phyloP scores from a whole-genome alignment of 1,140 invertebrate genomes.

The Prorops nasuta region DNA sequence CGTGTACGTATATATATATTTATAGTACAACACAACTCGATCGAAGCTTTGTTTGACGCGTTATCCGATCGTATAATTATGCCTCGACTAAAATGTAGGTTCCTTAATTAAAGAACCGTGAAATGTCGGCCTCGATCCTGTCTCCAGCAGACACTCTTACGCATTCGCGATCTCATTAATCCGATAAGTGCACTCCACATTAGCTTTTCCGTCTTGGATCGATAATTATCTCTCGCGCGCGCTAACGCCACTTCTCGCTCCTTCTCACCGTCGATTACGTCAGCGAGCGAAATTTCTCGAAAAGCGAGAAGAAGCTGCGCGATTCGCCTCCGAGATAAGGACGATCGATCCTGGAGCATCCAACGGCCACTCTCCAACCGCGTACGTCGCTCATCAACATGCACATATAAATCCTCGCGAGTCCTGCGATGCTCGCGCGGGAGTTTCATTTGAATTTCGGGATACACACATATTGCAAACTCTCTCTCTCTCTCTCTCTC shows the following conservation, averaged over 20 bases:
- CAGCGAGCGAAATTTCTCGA: background rate
- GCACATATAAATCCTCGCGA: slow-evolving; percentile 27
- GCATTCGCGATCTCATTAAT: too few relatives aligned
- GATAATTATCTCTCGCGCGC: background rate
- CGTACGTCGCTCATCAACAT: slow-evolving; percentile 22
- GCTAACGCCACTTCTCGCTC: slow-evolving; percentile 3
- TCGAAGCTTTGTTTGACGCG: slow-evolving; percentile 9
- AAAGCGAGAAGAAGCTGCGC: too few relatives aligned
- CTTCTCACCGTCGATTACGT: slow-evolving; percentile 2
- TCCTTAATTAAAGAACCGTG: too few relatives aligned
- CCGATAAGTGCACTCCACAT: slow-evolving; percentile 8
- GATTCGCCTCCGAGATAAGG: slow-evolving; percentile 7
- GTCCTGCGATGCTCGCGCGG: slow-evolving; percentile 31
- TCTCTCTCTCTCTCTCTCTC: too few relatives aligned
- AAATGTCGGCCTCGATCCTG: too few relatives aligned
- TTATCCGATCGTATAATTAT: too few relatives aligned
- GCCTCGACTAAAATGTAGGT: too few relatives aligned
- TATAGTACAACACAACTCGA: slow-evolving; percentile 6
- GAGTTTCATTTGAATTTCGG: slow-evolving; percentile 22
- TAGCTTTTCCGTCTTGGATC: slow-evolving; percentile 6
- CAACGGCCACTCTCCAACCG: too few relatives aligned
- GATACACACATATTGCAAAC: slow-evolving; percentile 3
- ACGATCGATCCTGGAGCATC: too few relatives aligned
- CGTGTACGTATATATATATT: too few relatives aligned
- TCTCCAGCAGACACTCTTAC: too few relatives aligned